Evolutionary conservation across 2,888 invertebrate genomes (phyloP).

Genomic region (Hirtodrosophila trivittata): DNA sequence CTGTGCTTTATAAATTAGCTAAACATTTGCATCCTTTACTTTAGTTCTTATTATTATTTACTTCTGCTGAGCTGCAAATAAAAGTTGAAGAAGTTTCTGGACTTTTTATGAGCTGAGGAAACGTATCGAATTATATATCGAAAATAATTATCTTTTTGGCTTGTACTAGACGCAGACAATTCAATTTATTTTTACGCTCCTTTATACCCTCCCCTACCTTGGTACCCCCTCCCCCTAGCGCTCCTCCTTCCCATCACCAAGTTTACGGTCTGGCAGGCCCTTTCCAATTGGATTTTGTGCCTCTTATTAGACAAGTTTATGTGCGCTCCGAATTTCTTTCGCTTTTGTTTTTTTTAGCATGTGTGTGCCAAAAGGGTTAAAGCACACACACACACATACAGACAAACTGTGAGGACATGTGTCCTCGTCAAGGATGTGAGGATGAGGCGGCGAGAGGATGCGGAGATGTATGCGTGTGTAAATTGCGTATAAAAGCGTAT

Average conservation of each 20-base stretch:
- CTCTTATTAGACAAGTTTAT: slow-evolving; percentile 76
- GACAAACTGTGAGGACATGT: slow-evolving; percentile 34
- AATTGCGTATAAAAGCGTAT: slow-evolving; percentile 80
- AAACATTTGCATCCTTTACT: no score
- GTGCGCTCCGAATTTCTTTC: slow-evolving; percentile 58
- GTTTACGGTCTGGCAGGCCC: background rate
- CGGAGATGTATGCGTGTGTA: slow-evolving; percentile 76
- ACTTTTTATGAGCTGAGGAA: no score
- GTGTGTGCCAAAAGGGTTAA: slow-evolving; percentile 59
- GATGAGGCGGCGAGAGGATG: no score
- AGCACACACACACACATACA: slow-evolving; percentile 13
- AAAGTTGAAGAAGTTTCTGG: no score
- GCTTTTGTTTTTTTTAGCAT: slow-evolving; percentile 47
- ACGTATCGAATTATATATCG: no score
- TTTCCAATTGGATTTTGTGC: slow-evolving; percentile 50
- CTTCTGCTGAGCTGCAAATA: no score
- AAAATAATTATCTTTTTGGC: no score
- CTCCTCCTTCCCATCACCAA: background rate
- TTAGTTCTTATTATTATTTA: no score
- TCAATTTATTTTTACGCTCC: slow-evolving; percentile 46
- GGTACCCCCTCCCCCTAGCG: no score
- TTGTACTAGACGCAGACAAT: slow-evolving; percentile 32
- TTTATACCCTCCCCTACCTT: no score
- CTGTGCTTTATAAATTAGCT: no score
- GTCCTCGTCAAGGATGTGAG: slow-evolving; percentile 44